Conservation (phyloP, 2,797 vertebrate species). For the Eutrigla gurnardus region DNA sequence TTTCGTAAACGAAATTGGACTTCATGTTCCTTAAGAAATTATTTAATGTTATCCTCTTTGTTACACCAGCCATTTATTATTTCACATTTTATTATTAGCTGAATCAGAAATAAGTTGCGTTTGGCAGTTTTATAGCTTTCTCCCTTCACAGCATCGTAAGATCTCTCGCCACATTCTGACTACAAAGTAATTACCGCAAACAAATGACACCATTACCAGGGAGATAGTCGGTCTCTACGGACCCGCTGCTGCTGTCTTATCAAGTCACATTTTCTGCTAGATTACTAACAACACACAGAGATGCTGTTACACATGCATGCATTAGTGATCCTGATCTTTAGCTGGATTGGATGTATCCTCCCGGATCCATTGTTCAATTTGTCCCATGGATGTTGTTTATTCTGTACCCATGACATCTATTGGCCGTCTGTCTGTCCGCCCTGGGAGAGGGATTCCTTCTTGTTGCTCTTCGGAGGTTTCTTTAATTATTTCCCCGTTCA, state of each 20-base stretch:
- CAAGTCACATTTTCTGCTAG: slow-evolving; percentile 26
- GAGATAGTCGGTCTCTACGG: slow-evolving; percentile 46
- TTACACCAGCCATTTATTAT: slow-evolving; percentile 57
- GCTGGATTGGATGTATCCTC: not conserved
- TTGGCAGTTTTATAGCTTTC: slow-evolving; percentile 52
- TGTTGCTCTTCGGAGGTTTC: not conserved
- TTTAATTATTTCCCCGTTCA: not conserved
- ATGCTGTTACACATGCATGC: not conserved
- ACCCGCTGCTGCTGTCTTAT: slow-evolving; percentile 25
- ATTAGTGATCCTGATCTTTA: not conserved
- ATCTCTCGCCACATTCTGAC: slow-evolving; percentile 57
- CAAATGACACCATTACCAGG: slow-evolving; percentile 63
- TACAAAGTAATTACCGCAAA: slow-evolving; percentile 73
- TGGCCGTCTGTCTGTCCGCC: not conserved
- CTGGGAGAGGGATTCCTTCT: not conserved
- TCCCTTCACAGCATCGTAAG: slow-evolving; percentile 50
- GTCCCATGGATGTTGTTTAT: not conserved
- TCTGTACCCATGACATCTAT: not conserved
- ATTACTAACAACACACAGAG: slow-evolving; percentile 21
- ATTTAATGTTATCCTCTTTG: slow-evolving; percentile 62
- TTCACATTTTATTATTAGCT: slow-evolving; percentile 51
- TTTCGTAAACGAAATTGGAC: slow-evolving; percentile 68
- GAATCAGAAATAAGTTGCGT: slow-evolving; percentile 58
- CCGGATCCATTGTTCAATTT: not conserved
- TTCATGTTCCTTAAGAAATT: slow-evolving; percentile 68